Base-by-base conservation (phyloP, 1,140 invertebrate genomes). In the Hycleus cichorii region DNA sequence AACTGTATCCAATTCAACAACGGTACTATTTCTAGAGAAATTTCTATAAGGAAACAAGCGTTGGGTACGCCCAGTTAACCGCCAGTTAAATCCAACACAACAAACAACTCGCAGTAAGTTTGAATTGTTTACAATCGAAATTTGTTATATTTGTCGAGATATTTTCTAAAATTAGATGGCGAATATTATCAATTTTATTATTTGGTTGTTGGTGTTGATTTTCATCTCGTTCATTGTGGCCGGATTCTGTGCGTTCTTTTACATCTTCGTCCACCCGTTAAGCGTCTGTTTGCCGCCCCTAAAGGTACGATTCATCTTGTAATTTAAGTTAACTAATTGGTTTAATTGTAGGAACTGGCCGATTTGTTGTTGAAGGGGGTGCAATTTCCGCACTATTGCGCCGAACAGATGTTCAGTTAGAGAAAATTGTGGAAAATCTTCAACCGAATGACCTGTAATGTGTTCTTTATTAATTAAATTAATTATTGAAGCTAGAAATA, bases 121-220 rank as follows among this genome's bases (percentile, higher is more conserved):
- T 42, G 10, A 42, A 10, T n/a, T 10, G 9, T 42, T 42, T 5
- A 42, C 5, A 42, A 42, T 4, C 9, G 40, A 4, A 9, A 32
- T 46, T 47, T 32, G 52, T 46, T 54, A 7, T n/a, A n/a, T n/a
- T 54, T 10, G n/a, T 4, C 26, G 4, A 11, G 27, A 24, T 47
- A 27, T 57, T 60, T 26, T 8, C 5, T 42, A 42, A 42, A n/a
- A n/a, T 10, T 52, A 72, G 70, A 78, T 78, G 76, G 71, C 65
- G n/a, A 80, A 80, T 73, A 71, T 75, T 38, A 39, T 87, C 8
- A 87, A 83, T 78, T 84, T 83, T 44, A 77, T 92, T 38, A 77
- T 92, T 54, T 92, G 89, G 89, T 77, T 90, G 1, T 64, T 91
- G 5, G 80, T 91, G 53, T 77, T 91, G n/a, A 80, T 90, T 61